Percentiles rank a stretch among this genome's conserved stretches.
These are phyloP conservation scores for Crotalus viridis DNA, from an alignment of 2,113 vertebrate species.

Conservation along the genomic window DNA sequence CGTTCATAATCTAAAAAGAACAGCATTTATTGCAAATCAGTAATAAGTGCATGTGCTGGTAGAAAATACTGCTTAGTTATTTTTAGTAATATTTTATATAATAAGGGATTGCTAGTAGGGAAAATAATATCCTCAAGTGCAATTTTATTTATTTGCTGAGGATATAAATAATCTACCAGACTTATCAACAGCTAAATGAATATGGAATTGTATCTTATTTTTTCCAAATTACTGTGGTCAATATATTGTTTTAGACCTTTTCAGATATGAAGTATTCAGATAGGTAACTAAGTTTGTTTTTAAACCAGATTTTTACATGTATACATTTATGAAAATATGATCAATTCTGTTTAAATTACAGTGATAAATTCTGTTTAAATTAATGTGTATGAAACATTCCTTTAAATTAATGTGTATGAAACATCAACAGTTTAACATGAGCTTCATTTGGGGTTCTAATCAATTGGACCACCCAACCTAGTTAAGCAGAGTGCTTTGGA, in stretches of 20 bases:
- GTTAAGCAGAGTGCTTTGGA: not conserved
- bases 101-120: not conserved
- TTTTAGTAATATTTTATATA: not conserved
- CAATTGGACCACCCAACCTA: not conserved
- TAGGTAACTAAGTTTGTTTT: not conserved
- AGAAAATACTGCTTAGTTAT: not conserved
- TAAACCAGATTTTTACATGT: not conserved
- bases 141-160: not conserved
- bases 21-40: not conserved
- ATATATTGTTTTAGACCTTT: not conserved
- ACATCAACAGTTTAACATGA: not conserved
- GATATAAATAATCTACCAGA: not conserved
- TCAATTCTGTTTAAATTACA: not conserved
- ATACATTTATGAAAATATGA: not conserved
- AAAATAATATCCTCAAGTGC: not conserved
- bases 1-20: conserved; percentile 67
- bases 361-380: not conserved
- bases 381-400: not conserved
- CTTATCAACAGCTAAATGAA: not conserved
- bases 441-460: not conserved
- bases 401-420: not conserved
- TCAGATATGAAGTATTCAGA: not conserved
- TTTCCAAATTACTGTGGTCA: not conserved
- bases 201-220: not conserved
- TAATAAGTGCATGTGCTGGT: not conserved